These are phyloP conservation scores for Halcyon leucocephala DNA, from an alignment of 2,797 vertebrate genomes.

Conservation along the genomic window DNA sequence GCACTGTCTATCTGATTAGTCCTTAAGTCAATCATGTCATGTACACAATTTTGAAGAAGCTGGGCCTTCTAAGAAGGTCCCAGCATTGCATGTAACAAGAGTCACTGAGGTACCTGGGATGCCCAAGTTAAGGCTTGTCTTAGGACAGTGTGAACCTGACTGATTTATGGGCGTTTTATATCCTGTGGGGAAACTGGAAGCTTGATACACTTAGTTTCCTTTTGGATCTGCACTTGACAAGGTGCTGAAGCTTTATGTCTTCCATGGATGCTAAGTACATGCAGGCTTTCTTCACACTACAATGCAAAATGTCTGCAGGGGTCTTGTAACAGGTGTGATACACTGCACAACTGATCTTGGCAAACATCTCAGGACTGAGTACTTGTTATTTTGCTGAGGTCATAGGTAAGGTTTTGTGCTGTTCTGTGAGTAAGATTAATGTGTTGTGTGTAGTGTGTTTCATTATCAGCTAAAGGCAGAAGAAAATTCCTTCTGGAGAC, in stretches of 20 bases:
- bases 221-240: background rate
- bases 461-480: constrained; percentile 42
- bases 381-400: constrained; percentile 38
- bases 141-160: background rate
- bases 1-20: background rate
- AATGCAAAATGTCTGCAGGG: background rate
- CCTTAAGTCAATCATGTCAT: background rate
- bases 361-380: background rate
- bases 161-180: background rate
- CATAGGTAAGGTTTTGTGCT: background rate
- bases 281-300: background rate
- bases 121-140: background rate
- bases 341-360: background rate
- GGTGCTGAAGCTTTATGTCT: background rate
- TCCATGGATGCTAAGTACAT: background rate
- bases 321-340: background rate
- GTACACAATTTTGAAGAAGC: background rate
- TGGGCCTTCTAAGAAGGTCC: background rate
- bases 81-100: background rate
- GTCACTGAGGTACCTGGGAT: background rate
- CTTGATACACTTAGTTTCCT: background rate
- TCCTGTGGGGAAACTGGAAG: background rate
- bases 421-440: background rate
- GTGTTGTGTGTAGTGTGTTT: constrained; percentile 8
- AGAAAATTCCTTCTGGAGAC: constrained; percentile 30